Base-by-base conservation (phyloP, 2,113 vertebrate genomes). In the Prunella himalayana region DNA sequence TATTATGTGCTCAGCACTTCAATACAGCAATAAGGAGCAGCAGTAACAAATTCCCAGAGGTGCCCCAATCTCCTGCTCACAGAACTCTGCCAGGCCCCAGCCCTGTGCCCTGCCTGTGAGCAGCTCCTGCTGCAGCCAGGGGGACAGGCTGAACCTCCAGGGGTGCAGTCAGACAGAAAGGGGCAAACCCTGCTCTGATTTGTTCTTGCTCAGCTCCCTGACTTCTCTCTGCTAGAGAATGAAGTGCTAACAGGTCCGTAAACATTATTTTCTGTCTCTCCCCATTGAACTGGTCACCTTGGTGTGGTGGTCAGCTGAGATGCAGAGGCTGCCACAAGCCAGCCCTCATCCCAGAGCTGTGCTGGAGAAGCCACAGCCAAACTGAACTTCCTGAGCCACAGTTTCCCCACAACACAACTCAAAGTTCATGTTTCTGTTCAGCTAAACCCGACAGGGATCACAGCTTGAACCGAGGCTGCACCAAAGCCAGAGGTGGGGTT, bases 401-500 rank as follows among this genome's bases (percentile, higher is more conserved):
- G 7, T 3, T 35, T 63, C 25, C 82, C 3, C 0, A 23, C 41
- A 50, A 1, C 59, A 44, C 64, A 12, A 10, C 73, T 42, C 59
- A 0, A 23, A 63, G 65, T 20, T 49, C 18, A 2, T 11, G 9
- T 31, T 44, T 7, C 35, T 49, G 66, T 3, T 24, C 42, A 61
- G 37, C 45, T 9, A 4, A 4, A 19, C 27, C 25, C 3, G 3
- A 14, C 7, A 2, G 6, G 35, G 53, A 42, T 11, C 53, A 30
- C 70, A 30, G 0, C 1, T 0, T 11, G 45, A 85, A 8, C 27
- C 10, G 9, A 14, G 9, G 9, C 56, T n/a, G 5, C 3, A 20
- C 18, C 82, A 20, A 50, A 33, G 30, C 5, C 1, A 47, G 35
- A 24, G 21, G 17, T 0, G 37, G 8, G 57, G 2, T 31, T 35